A percentile compares a stretch with the other conserved stretches of the same genome.
phyloP scores from a whole-genome alignment of 1,140 invertebrate genomes.

The Drosophila tristis region DNA sequence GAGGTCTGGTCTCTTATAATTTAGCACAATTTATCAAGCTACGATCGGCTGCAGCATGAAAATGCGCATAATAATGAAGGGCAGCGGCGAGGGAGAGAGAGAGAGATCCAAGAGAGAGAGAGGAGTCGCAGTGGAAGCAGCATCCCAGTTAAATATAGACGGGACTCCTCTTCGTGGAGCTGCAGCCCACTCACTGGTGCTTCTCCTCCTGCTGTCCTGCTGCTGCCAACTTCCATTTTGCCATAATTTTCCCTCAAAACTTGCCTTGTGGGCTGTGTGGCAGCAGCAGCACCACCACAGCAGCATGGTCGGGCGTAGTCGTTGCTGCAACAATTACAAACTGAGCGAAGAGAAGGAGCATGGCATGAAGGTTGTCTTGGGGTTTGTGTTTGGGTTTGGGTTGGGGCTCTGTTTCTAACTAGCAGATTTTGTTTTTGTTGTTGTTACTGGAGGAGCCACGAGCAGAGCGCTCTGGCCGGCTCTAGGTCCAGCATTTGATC shows the following conservation, averaged over 20 bases:
- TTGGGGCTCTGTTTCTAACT: slow-evolving; percentile 35
- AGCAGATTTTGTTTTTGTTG: slow-evolving; percentile 17
- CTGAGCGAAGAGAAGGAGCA: slow-evolving; percentile 36
- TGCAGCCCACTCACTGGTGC: no score
- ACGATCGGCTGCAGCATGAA: slow-evolving; percentile 32
- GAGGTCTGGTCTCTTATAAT: slow-evolving; percentile 27
- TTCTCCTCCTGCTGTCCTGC: slow-evolving; percentile 17
- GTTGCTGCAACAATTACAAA: slow-evolving; percentile 58
- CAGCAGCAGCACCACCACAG: slow-evolving; percentile 3
- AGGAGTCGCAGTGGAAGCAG: slow-evolving; percentile 1
- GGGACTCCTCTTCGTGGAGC: neutral
- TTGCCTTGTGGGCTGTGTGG: slow-evolving; percentile 59
- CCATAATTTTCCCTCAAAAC: slow-evolving; percentile 66
- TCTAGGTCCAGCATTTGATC: slow-evolving; percentile 69
- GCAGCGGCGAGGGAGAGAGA: neutral
- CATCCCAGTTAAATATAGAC: slow-evolving; percentile 37
- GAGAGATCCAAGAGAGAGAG: neutral
- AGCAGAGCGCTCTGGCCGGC: neutral
- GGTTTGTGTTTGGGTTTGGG: slow-evolving; percentile 1
- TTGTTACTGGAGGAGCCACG: no score
- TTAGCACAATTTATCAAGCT: slow-evolving; percentile 39
- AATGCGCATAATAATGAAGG: slow-evolving; percentile 36
- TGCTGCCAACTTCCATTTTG: slow-evolving; percentile 61
- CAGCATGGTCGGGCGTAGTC: neutral
- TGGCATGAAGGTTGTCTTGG: slow-evolving; percentile 36